phyloP scores from a whole-genome alignment of 2,113 vertebrate genomes.

The Thalassoma bifasciatum region DNA sequence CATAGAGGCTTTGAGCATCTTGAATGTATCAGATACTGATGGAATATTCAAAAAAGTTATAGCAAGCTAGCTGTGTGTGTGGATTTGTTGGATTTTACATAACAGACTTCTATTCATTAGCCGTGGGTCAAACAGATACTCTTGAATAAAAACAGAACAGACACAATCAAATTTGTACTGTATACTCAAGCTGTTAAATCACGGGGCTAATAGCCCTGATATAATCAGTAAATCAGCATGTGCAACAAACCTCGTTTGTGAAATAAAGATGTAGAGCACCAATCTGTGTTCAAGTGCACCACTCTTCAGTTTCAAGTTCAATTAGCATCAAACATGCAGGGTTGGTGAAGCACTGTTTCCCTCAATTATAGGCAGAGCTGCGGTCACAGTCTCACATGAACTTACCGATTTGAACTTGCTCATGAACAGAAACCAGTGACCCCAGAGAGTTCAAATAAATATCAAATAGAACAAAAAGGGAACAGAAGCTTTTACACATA shows the following conservation, averaged over 20 bases:
- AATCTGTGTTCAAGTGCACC: slow-evolving; percentile 46
- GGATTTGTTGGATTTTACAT: no score
- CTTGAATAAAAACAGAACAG: no score
- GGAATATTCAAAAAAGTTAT: no score
- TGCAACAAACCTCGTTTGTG: slow-evolving; percentile 29
- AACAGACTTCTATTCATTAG: no score
- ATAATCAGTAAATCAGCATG: slow-evolving; percentile 44
- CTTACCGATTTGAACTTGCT: neutral
- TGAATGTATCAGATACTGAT: no score
- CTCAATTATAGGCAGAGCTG: neutral
- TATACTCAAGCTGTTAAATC: no score
- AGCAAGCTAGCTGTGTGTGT: no score
- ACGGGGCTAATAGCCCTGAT: neutral
- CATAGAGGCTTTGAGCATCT: no score
- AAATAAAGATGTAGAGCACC: slow-evolving; percentile 48
- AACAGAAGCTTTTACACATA: neutral
- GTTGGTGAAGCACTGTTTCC: slow-evolving; percentile 6
- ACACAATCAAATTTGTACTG: no score
- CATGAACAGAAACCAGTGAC: slow-evolving; percentile 2
- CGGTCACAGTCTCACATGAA: neutral
- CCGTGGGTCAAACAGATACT: no score
- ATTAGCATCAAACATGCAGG: slow-evolving; percentile 40
- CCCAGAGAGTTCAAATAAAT: neutral
- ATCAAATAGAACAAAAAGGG: neutral
- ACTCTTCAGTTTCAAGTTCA: slow-evolving; percentile 51